Conservation (phyloP, 2,113 vertebrate genomes). For the Platanista minor region DNA sequence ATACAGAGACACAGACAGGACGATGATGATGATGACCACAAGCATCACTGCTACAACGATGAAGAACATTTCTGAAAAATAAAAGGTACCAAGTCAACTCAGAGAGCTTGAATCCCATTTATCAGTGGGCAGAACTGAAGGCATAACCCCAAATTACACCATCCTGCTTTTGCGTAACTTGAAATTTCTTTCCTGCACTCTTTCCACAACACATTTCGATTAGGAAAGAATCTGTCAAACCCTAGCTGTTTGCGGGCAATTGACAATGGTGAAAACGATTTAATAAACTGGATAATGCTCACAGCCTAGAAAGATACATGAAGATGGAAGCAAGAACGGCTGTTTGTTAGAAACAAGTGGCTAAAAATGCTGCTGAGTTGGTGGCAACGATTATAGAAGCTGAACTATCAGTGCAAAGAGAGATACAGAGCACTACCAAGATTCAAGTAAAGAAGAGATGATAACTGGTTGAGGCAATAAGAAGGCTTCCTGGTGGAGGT, state of each 20-base stretch:
- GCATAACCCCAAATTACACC: neutral
- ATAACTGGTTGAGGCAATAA: too few species aligned
- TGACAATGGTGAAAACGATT: neutral
- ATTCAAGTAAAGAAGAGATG: neutral
- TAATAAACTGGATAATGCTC: neutral
- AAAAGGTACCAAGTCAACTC: neutral
- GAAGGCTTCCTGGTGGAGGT: neutral
- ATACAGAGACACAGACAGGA: slow-evolving; percentile 80
- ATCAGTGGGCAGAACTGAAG: neutral
- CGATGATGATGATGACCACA: slow-evolving; percentile 72
- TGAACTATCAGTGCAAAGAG: neutral
- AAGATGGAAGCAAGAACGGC: neutral
- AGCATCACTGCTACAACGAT: slow-evolving; percentile 76
- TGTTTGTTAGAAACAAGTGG: neutral
- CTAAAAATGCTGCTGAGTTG: neutral
- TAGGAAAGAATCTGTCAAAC: neutral
- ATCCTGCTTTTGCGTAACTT: neutral
- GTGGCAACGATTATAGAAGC: neutral
- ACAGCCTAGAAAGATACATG: neutral
- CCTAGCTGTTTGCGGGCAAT: neutral
- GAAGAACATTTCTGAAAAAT: slow-evolving; percentile 76
- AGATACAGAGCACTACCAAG: neutral
- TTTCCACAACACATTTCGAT: neutral
- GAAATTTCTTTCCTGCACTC: neutral
- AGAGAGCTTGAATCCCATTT: neutral